Evolutionary conservation across 2,113 vertebrate genomes (phyloP), one percentile per base, ranked within the genome.

Genomic region (Eleginops maclovinus): DNA sequence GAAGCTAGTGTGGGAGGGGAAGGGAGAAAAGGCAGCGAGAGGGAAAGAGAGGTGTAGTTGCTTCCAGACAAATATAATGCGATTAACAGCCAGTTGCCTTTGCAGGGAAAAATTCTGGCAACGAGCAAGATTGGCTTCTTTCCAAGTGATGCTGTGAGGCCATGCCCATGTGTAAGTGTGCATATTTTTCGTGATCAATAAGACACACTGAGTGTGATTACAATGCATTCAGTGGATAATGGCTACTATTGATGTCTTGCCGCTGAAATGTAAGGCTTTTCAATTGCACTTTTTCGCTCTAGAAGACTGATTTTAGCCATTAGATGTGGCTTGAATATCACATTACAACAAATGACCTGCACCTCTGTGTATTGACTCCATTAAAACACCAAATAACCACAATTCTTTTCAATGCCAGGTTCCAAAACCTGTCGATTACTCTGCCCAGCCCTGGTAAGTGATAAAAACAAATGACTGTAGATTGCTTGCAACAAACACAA

Each of bases 341-440:
- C 67, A 85, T 89, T 81, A 85, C 66, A 47, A 51, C 55, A 72
- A 77, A 83, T 81, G 54, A 78, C 75, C 77, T 84, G 61, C 63
- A 78, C 75, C 47, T 55, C 43, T 70, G 21, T 50, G 73, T 66
- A 77, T 75, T 8, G 63, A 87, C 47, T 84, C 50, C 58, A 55
- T 85, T 80, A 67, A 81, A 60, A 51, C 63, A 81, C 40, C 79
- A 79, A 89, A 88, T 91, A 83, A 89, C 72, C 70, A 26, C 66
- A 43, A 11, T 66, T 80, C 60, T 77, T 75, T 64, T 93, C 83
- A 75, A 17, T 72, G 24, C 44, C 92, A 98, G 98, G 95, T 98
- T 62, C 98, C 97, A 70, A 99, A 98, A 87, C 96, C 96, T 77
- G 95, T 97, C 28, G 96, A 99, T 94, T 99, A 98, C 90, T 97